A percentile compares a stretch with the other conserved stretches of the same genome.
phyloP scores from a whole-genome alignment of 2,888 invertebrate genomes.

The Heliconius cydno region DNA sequence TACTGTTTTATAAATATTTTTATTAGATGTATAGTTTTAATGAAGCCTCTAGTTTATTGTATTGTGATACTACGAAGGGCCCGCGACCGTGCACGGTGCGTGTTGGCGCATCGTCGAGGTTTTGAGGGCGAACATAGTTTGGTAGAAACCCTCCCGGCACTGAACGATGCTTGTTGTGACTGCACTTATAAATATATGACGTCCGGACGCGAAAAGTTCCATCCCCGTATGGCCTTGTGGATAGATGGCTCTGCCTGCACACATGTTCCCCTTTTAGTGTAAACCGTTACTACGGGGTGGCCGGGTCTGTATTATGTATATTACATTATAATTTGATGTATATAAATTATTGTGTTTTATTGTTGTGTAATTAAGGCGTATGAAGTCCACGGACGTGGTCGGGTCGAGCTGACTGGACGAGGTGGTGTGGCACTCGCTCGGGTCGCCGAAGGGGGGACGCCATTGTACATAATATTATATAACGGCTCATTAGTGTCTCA shows the following conservation, averaged over 20 bases:
- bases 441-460: conserved; percentile 7
- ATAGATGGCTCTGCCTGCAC: conserved; percentile 22
- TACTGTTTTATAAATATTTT: conserved; percentile 70
- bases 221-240: neutral
- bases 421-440: neutral
- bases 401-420: conserved; percentile 33
- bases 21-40: conserved; percentile 67
- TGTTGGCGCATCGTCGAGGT: conserved; percentile 18
- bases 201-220: neutral
- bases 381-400: conserved; percentile 59
- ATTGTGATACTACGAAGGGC: conserved; percentile 80
- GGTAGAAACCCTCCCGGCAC: conserved; percentile 29
- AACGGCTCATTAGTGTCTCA: conserved; percentile 51
- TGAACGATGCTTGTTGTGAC: conserved; percentile 21
- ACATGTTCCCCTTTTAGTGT: conserved; percentile 32
- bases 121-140: conserved; percentile 27
- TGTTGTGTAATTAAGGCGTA: conserved; percentile 73
- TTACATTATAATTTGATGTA: conserved; percentile 79
- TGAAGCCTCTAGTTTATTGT: conserved; percentile 74
- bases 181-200: conserved; percentile 14
- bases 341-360: conserved; percentile 72
- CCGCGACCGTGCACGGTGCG: conserved; percentile 59
- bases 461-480: conserved; percentile 39
- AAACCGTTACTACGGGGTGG: conserved; percentile 12
- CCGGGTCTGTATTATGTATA: conserved; percentile 57